Conservation (phyloP, 2,888 invertebrate species). For the Ferrisia virgata region DNA sequence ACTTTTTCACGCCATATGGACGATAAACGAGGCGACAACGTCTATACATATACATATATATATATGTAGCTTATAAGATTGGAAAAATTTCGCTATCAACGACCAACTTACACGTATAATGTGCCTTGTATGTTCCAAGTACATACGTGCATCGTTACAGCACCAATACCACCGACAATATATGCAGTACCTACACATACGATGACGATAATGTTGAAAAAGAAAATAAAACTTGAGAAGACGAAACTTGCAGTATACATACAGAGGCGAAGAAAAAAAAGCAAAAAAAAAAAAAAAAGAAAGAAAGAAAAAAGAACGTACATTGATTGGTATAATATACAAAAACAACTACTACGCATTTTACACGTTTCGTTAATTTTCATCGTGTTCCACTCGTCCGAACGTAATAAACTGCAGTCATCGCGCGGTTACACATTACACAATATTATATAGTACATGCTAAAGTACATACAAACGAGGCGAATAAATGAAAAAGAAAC, state of each 20-base stretch:
- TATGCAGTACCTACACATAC: no score
- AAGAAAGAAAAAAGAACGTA: background rate
- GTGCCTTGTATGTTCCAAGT: no score
- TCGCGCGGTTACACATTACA: background rate
- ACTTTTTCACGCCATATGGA: background rate
- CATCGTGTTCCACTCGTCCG: background rate
- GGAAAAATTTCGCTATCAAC: background rate
- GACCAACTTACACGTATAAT: background rate
- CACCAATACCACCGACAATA: no score
- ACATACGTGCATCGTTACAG: background rate
- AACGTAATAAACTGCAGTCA: background rate
- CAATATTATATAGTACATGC: no score
- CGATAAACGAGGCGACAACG: no score
- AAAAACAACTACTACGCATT: background rate
- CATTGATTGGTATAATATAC: no score
- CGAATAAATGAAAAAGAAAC: background rate
- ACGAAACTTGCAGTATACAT: no score
- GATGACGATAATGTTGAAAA: no score
- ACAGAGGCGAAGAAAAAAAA: background rate
- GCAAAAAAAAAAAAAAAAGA: background rate
- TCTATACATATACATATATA: no score
- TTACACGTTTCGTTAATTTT: background rate
- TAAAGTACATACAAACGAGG: background rate
- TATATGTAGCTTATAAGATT: background rate
- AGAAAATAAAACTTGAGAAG: no score